Evolutionary conservation across 1,140 invertebrate genomes (phyloP).

Genomic region (Manduca sexta): DNA sequence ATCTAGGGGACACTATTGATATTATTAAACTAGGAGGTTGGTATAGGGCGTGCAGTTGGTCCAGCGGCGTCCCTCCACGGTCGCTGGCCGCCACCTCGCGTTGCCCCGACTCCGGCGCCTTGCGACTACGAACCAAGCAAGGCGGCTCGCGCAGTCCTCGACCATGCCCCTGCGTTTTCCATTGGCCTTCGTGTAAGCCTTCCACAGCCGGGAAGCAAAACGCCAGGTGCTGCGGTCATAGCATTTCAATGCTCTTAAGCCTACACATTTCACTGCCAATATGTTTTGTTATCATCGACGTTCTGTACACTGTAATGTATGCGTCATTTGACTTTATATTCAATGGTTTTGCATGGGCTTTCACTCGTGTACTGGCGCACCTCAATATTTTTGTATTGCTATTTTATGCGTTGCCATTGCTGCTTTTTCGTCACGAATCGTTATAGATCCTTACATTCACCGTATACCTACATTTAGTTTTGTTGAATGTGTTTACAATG

Average conservation of each 20-base stretch:
- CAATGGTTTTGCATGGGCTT: too few species aligned
- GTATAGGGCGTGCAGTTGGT: slow-evolving; percentile 73
- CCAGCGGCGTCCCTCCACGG: slow-evolving; percentile 84
- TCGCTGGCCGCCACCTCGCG: slow-evolving; percentile 80
- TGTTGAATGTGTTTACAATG: too few species aligned
- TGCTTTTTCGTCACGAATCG: too few species aligned
- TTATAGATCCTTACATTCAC: too few species aligned
- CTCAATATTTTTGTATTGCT: not conserved
- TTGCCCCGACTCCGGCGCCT: slow-evolving; percentile 86
- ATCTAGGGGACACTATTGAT: too few species aligned
- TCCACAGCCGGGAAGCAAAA: slow-evolving; percentile 44
- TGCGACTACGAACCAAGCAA: slow-evolving; percentile 88
- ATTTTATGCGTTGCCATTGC: not conserved
- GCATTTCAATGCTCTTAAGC: too few species aligned
- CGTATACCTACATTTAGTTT: too few species aligned
- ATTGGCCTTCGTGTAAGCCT: slow-evolving; percentile 77
- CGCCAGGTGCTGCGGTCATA: slow-evolving; percentile 43
- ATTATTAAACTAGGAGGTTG: too few species aligned
- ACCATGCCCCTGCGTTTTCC: slow-evolving; percentile 80
- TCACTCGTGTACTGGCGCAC: too few species aligned
- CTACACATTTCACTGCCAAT: too few species aligned
- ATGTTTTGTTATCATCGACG: slow-evolving; percentile 5
- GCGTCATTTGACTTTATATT: not conserved
- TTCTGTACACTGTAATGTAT: not conserved
- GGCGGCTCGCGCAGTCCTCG: slow-evolving; percentile 77